Base-by-base conservation (phyloP, 1,140 invertebrate species). In the Coboldia fuscipes region DNA sequence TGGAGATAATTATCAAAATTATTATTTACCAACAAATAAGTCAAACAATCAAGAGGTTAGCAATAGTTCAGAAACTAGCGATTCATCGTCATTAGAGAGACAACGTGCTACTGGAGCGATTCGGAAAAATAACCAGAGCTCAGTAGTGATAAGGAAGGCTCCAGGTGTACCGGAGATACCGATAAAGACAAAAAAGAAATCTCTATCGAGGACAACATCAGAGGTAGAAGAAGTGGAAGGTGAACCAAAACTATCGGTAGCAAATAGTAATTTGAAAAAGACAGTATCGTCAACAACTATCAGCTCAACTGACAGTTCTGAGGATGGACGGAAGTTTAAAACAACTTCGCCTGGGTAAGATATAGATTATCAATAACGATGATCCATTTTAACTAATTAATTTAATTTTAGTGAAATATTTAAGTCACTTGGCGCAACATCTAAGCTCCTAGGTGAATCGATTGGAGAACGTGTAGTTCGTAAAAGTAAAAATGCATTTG, bases 361-460 rank as follows among this genome's bases (percentile, higher is more conserved):
- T 23, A 22, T 36, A 18, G 5, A 19, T 16, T 16, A 33, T 15
- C 9, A 7, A 33, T 6, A 7, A 19, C 20, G 5, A 15, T 22
- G 16, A 15, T 15, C 17, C 7, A 18, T 33, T 26, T 21, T 14
- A 20, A 4, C 22, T 18, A 17, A 18, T 4, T 15, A 38, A 33
- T 1, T 31, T 23, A 10, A 36, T 23, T 7, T 19, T 28, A 16
- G 30, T 35, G 13, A 38, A 32, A 21, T 31, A 46, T 31, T 54
- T 16, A 50, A 51, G 8, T 45, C 52, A 3, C 30, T 55, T 37
- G 51, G 52, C 26, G 44, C 34, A 22, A 54, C 51, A 2, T 54
- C 52, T 2, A 54, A 54, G 33, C 36, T 47, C 15, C 37, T 55
- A 18, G 45, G 47, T 21, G 50, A 54, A 40, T 43, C 51, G 12